Percentiles rank a stretch among this genome's conserved stretches.
Evolutionary conservation across 2,888 invertebrate genomes (phyloP).

Genomic region (Plagiodera versicolora): DNA sequence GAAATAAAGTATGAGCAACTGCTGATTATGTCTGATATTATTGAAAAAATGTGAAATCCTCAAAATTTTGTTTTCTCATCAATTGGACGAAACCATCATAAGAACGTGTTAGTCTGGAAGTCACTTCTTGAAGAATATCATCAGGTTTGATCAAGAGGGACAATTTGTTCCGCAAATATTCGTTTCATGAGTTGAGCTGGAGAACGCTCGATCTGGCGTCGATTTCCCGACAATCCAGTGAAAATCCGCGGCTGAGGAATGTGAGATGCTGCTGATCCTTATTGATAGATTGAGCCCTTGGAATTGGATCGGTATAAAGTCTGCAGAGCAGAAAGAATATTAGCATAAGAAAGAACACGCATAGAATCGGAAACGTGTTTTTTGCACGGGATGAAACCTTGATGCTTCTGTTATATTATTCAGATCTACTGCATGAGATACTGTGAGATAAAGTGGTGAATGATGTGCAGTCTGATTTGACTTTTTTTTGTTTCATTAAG

Average conservation of each 20-base stretch:
- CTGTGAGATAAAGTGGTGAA: neutral
- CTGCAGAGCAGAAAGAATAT: slow-evolving; percentile 40
- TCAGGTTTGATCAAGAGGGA: too few relatives aligned
- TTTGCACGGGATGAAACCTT: slow-evolving; percentile 34
- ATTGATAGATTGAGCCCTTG: slow-evolving; percentile 49
- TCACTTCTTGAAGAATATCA: too few relatives aligned
- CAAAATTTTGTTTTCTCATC: too few relatives aligned
- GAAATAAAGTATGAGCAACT: too few relatives aligned
- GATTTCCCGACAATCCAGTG: slow-evolving; percentile 48
- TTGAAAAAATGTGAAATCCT: too few relatives aligned
- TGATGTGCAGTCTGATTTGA: neutral
- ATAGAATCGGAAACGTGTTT: slow-evolving; percentile 34
- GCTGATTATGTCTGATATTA: too few relatives aligned
- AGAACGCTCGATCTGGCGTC: slow-evolving; percentile 40
- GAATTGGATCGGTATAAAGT: slow-evolving; percentile 20
- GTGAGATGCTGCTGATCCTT: slow-evolving; percentile 49
- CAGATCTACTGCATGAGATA: neutral
- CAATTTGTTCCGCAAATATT: neutral
- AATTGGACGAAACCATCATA: too few relatives aligned
- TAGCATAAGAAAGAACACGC: slow-evolving; percentile 41
- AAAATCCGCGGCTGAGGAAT: slow-evolving; percentile 48
- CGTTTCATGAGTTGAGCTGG: neutral
- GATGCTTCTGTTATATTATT: slow-evolving; percentile 14
- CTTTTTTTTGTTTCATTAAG: too few relatives aligned
- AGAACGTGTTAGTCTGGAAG: too few relatives aligned